phyloP scores from a whole-genome alignment of 2,888 invertebrate genomes.

The Thumatha senex region DNA sequence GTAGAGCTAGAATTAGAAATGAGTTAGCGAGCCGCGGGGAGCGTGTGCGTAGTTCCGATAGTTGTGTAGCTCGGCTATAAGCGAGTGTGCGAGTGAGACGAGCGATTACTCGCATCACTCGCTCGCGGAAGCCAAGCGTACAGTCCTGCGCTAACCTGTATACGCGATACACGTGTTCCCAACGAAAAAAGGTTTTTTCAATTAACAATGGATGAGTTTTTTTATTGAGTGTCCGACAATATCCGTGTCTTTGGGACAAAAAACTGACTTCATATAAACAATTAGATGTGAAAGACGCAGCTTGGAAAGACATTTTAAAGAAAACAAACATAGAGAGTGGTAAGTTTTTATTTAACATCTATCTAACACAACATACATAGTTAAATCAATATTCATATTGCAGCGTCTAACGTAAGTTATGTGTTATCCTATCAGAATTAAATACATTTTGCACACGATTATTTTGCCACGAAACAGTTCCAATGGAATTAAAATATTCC shows the following conservation, averaged over 20 bases:
- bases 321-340: constrained; percentile 7
- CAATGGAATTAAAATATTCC: constrained; percentile 16
- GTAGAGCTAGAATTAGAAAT: constrained; percentile 17
- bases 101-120: constrained; percentile 1
- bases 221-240: constrained; percentile 1
- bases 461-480: constrained; percentile 16
- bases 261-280: constrained; percentile 1
- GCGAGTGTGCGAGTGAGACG: too few species aligned
- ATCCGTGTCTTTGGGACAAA: constrained; percentile 5
- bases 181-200: too few species aligned
- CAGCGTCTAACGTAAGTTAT: too few species aligned
- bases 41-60: constrained; percentile 17
- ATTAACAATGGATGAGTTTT: not conserved
- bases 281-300: constrained; percentile 6
- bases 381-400: too few species aligned
- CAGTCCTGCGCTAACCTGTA: too few species aligned
- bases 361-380: not conserved
- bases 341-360: constrained; percentile 1
- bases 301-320: constrained; percentile 4
- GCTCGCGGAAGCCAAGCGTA: not conserved
- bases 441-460: constrained; percentile 12
- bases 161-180: too few species aligned
- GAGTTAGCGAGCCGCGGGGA: constrained; percentile 15
- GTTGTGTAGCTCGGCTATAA: constrained; percentile 11
- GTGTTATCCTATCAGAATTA: not conserved